Base-by-base conservation (phyloP, 92 coral and sea anemone genomes). In the Epizoanthus fatuus region DNA sequence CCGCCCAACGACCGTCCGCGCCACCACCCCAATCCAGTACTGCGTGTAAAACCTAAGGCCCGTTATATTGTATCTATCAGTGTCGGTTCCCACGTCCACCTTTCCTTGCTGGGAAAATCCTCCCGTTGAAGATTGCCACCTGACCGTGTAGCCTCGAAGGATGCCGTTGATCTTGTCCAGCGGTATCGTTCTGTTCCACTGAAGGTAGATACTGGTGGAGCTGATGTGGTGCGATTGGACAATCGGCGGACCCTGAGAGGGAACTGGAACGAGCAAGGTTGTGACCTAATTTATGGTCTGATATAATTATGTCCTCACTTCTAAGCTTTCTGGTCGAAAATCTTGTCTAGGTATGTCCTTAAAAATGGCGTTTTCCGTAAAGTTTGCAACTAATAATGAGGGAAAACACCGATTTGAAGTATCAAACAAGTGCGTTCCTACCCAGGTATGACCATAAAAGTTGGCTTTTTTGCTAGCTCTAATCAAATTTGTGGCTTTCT, bases 151-250 rank as follows among this genome's bases (percentile, higher is more conserved):
- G 42, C 81, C 81, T 58, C 51, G 35, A 37, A 75, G 69, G 19
- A 75, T 39, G 40, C 81, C 81, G 54, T 75, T 75, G 54, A 75
- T 22, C 56, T 37, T 37, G n/a, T 75, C 67, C 14, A 44, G 63
- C 12, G 81, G 81, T 39, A 75, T 75, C 38, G 42, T 39, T 37
- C 7, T 5, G 55, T 40, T 17, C 81, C 81, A 75, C 13, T 75
- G 35, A 12, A 75, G 15, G 52, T 58, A 58, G 4, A 75, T 57
- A 56, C 32, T 75, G 44, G 81, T 56, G 7, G 44, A 4, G 68
- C 68, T 19, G 3, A 25, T 39, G 35, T 39, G 38, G 22, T 32
- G 8, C 69, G 38, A 1, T 2, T 40, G 19, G 0, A 38, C 9
- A 58, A 75, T 75, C 68, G 5, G 42, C 19, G 81, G 81, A 58